Evolutionary conservation across 2,113 vertebrate genomes (phyloP), one percentile per base, ranked within the genome.

Genomic region (Gorsachius goisagi): DNA sequence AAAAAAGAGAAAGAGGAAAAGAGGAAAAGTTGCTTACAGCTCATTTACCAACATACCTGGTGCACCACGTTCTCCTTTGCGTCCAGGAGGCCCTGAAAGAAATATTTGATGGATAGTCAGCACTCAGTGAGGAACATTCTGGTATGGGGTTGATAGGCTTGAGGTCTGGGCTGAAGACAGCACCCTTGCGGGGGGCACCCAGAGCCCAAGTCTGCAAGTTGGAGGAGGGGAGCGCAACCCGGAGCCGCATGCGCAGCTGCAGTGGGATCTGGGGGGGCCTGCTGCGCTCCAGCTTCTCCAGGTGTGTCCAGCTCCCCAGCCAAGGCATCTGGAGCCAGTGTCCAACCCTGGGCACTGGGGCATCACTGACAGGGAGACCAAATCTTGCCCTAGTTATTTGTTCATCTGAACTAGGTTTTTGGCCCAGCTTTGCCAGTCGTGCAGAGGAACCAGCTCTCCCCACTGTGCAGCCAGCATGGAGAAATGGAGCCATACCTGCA

Each of bases 21-120:
- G 8, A 44, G 6, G 55, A 68, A 41, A 91, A 71, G 12, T 18
- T 62, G 6, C 15, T 76, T 50, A 50, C 2, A 0, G 27, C 30
- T 72, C 33, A 15, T 92, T 69, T 85, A 50, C 37, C 32, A 56
- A 97, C 98, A 11, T 95, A 98, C 98, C 98, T 95, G 94, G 96
- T 68, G 32, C 28, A 7, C 98, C 98, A 72, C 9, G 95, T 73
- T 97, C 96, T 67, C 97, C 96, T 82, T 93, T 97, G 69, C 7
- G 50, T 78, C 73, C 53, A 68, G 96, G 82, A 69, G 72, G 83
- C 45, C 97, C 98, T 98, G 89, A 90, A 97, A 97, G 22, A 75
- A 78, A 97, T 90, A 94, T 87, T 80, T 52, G 62, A 87, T 67
- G 47, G 44, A n/a, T 55, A 79, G 52, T 47, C 55, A 88, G 33